Conservation (phyloP, 2,888 invertebrate genomes). For the Pseudanteris insignis region DNA sequence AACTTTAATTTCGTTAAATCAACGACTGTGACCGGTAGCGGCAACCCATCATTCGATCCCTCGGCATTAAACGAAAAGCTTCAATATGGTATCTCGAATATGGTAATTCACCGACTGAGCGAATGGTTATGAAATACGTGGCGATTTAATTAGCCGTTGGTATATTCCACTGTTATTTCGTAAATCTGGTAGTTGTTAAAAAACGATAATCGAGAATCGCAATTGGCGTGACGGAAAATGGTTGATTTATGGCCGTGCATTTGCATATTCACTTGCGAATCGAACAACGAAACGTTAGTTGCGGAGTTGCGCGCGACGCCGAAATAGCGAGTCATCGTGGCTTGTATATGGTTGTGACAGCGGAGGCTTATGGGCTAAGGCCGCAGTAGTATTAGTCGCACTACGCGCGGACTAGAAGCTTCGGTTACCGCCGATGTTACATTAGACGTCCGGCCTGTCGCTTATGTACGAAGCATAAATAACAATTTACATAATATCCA, state of each 20-base stretch:
- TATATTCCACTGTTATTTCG: too few species aligned
- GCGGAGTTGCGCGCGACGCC: constrained; percentile 16
- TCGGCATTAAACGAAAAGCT: too few species aligned
- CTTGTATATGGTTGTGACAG: constrained; percentile 23
- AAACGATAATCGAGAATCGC: neutral
- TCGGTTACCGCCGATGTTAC: constrained; percentile 39
- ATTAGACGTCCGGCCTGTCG: constrained; percentile 44
- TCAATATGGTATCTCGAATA: too few species aligned
- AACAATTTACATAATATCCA: constrained; percentile 47
- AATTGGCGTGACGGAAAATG: constrained; percentile 14
- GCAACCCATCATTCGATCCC: too few species aligned
- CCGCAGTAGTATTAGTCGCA: constrained; percentile 45
- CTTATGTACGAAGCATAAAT: constrained; percentile 40
- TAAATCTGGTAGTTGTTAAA: too few species aligned
- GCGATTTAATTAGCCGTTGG: too few species aligned
- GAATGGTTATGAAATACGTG: too few species aligned
- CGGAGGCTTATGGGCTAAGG: constrained; percentile 27
- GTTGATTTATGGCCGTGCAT: constrained; percentile 20
- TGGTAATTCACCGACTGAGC: too few species aligned
- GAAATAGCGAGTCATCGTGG: constrained; percentile 36
- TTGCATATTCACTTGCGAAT: constrained; percentile 23
- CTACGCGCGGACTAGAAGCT: constrained; percentile 39
- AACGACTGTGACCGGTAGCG: too few species aligned
- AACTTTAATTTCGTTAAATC: too few species aligned
- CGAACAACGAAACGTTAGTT: constrained; percentile 32